Evolutionary conservation across 2,113 vertebrate species (phyloP).

Genomic region (Ptychochromis oligacanthus): DNA sequence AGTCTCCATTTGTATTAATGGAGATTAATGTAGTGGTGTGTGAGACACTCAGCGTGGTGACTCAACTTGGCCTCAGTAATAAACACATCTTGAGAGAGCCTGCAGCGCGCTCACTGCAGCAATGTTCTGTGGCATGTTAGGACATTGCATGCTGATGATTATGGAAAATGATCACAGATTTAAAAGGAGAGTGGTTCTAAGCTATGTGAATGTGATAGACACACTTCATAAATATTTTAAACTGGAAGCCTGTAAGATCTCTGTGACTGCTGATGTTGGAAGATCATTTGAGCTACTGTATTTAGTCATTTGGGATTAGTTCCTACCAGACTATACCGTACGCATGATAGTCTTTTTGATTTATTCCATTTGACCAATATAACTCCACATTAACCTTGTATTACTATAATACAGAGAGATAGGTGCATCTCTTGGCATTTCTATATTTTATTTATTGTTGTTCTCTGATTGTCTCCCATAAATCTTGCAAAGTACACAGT

Average conservation of each 20-base stretch:
- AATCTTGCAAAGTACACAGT: neutral
- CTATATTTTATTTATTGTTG: neutral
- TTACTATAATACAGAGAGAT: neutral
- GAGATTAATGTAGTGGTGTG: conserved; percentile 66
- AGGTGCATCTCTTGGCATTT: neutral
- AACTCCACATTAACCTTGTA: neutral
- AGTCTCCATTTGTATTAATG: conserved; percentile 66
- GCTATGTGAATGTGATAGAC: neutral
- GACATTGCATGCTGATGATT: neutral
- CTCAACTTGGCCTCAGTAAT: conserved; percentile 17
- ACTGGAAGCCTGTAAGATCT: conserved; percentile 14
- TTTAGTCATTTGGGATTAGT: conserved; percentile 22
- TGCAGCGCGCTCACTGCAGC: neutral
- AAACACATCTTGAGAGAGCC: conserved; percentile 29
- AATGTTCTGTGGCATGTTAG: neutral
- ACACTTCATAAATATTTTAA: conserved; percentile 31
- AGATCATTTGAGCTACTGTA: neutral
- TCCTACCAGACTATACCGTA: neutral
- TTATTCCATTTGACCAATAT: neutral
- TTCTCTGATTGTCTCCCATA: neutral
- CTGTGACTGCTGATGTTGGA: neutral
- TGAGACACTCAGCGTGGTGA: conserved; percentile 38
- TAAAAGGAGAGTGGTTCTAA: neutral
- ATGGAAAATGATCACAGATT: neutral
- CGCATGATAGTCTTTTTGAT: neutral